Evolutionary conservation across 2,797 vertebrate species (phyloP).

Genomic region (Macropodus opercularis): DNA sequence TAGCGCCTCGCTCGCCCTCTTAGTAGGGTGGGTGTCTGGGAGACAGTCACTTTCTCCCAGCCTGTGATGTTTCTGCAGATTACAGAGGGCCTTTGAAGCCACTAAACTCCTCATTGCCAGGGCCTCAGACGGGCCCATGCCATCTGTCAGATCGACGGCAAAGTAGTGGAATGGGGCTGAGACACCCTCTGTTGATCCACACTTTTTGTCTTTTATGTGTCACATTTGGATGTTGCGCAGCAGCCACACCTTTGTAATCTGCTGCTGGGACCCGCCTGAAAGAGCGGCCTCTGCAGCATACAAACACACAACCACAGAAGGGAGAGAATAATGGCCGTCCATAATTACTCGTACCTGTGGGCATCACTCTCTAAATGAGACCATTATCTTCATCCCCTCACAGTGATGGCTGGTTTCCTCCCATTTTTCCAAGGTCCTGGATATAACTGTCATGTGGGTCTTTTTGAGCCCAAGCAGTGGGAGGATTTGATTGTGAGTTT

Average conservation of each 20-base stretch:
- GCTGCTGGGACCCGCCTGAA: conserved; percentile 78
- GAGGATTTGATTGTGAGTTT: conserved; percentile 54
- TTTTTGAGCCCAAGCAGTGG: conserved; percentile 57
- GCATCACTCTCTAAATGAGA: conserved; percentile 79
- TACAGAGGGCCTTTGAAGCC: conserved; percentile 99
- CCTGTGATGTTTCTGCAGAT: conserved; percentile 98
- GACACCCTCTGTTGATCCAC: conserved; percentile 94
- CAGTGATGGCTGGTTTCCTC: conserved; percentile 50
- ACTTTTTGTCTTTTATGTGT: conserved; percentile 94
- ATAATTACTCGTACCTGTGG: conserved; percentile 84
- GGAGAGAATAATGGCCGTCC: conserved; percentile 65
- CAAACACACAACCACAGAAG: conserved; percentile 54
- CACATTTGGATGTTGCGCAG: conserved; percentile 86
- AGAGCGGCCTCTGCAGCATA: conserved; percentile 66
- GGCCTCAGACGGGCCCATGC: conserved; percentile 92
- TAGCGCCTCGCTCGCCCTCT: conserved; percentile 92
- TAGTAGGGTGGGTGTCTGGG: conserved; percentile 91
- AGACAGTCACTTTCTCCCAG: conserved; percentile 96
- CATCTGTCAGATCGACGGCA: conserved; percentile 94
- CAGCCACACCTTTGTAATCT: conserved; percentile 92
- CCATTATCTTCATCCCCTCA: conserved; percentile 73
- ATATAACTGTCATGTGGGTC: conserved; percentile 53
- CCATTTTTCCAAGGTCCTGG: conserved; percentile 47
- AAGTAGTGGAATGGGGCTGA: conserved; percentile 92
- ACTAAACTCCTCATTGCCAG: conserved; percentile 89